phyloP scores from a whole-genome alignment of 2,797 vertebrate species.

The Botia almorhae region DNA sequence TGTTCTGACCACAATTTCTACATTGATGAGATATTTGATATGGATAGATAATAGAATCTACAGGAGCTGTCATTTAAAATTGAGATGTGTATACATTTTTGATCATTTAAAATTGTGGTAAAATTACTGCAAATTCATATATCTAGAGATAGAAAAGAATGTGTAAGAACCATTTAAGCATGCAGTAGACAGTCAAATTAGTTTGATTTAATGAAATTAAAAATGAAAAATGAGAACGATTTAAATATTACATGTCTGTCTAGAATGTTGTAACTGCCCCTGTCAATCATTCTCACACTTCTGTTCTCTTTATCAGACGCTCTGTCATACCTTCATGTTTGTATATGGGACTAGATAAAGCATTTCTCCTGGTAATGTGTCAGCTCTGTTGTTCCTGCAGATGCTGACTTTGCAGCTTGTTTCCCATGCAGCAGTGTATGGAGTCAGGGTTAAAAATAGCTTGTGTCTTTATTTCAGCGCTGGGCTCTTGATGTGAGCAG shows the following conservation, averaged over 20 bases:
- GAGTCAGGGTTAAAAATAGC: constrained; percentile 75
- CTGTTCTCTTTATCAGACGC: neutral
- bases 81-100: neutral
- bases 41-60: neutral
- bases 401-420: constrained; percentile 27
- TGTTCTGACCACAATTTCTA: neutral
- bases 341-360: neutral
- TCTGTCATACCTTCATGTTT: neutral
- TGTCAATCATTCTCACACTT: neutral
- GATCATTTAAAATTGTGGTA: neutral
- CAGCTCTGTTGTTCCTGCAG: constrained; percentile 21
- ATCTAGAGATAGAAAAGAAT: neutral
- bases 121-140: neutral
- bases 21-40: neutral
- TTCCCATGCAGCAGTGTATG: constrained; percentile 40
- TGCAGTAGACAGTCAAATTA: neutral
- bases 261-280: neutral
- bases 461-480: constrained; percentile 71
- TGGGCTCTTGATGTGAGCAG: constrained; percentile 68
- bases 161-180: too few species aligned
- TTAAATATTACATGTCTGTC: too few species aligned
- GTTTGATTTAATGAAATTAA: neutral
- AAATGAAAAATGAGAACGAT: neutral
- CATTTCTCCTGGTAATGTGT: neutral
- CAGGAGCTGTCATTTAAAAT: neutral